Evolutionary conservation across 2,113 vertebrate species (phyloP), one percentile per base, ranked within the genome.

Genomic region (Perca flavescens): DNA sequence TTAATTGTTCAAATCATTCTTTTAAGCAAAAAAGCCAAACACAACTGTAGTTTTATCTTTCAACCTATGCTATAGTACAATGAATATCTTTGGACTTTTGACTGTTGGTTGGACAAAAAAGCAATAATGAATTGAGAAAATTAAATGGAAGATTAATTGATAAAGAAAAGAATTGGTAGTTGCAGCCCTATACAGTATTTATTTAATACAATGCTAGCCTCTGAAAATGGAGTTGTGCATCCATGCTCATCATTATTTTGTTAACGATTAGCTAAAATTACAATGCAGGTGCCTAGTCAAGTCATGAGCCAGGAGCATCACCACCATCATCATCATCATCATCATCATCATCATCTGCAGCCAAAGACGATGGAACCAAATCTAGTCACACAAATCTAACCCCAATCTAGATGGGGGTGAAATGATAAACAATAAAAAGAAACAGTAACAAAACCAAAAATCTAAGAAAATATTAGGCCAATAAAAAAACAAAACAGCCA

Each of bases 271-370:
- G 22, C 49, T 86, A 61, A 77, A 50, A 76, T 73, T 80, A 86
- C 73, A 98, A 99, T 99, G 98, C 97, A 99, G 97, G 97, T 98
- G 96, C 96, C 97, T 98, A 95, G 95, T 80, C 78, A 95, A 94
- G 93, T 91, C 91, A 96, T 84, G 40, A 86, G 82, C 88, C 86
- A 89, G 80, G 83, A 93, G 88, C 93, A 88, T 90, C 96, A 91
- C 79, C 84, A 86, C 66, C 70, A 79, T 64, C 77, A 83, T 65
- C 86, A 87, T 65, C 77, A 83, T 65, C 86, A 87, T 65, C 77
- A 90, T 40, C 80, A 87, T 73, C 96, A 97, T 86, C 94, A 92
- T 95, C 96, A 94, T 95, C 94, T 96, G 96, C 97, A 98, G 97
- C 96, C 97, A 98, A 97, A 93, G 93, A 94, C 92, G 95, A 97